Percentiles rank a stretch among this genome's conserved stretches.
phyloP scores from a whole-genome alignment of 2,113 vertebrate genomes.

The Syngnathus typhle region DNA sequence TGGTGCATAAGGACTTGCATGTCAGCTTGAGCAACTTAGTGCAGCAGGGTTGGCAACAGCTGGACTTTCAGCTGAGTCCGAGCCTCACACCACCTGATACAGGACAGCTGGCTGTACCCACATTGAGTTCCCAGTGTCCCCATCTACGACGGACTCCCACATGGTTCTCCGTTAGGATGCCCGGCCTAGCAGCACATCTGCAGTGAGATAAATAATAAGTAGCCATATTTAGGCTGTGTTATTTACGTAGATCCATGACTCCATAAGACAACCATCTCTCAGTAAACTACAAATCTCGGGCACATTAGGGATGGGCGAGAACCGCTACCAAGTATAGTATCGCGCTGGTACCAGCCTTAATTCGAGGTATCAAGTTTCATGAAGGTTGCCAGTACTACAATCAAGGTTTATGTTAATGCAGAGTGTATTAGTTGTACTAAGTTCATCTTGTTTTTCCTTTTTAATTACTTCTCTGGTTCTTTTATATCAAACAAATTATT shows the following conservation, averaged over 20 bases:
- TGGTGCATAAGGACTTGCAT: neutral
- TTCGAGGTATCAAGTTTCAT: no score
- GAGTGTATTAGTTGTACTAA: no score
- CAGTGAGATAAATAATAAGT: neutral
- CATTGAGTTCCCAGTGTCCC: conserved; percentile 31
- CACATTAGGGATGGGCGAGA: no score
- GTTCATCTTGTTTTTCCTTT: no score
- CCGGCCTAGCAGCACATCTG: conserved; percentile 21
- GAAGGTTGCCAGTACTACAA: no score
- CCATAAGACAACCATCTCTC: no score
- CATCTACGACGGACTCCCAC: conserved; percentile 40
- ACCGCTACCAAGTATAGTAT: no score
- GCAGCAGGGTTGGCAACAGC: conserved; percentile 36
- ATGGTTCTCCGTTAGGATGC: conserved; percentile 35
- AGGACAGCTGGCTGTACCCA: conserved; percentile 41
- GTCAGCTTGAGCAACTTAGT: conserved; percentile 3
- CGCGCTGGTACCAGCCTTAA: no score
- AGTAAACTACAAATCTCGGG: no score
- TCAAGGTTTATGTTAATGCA: no score
- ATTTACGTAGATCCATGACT: neutral
- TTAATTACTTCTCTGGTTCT: no score
- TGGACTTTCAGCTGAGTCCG: conserved; percentile 48
- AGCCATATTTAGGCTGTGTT: neutral
- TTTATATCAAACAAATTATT: no score
- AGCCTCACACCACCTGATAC: conserved; percentile 25